phyloP scores from a whole-genome alignment of 1,140 invertebrate species.

The Arctopsyche grandis region DNA sequence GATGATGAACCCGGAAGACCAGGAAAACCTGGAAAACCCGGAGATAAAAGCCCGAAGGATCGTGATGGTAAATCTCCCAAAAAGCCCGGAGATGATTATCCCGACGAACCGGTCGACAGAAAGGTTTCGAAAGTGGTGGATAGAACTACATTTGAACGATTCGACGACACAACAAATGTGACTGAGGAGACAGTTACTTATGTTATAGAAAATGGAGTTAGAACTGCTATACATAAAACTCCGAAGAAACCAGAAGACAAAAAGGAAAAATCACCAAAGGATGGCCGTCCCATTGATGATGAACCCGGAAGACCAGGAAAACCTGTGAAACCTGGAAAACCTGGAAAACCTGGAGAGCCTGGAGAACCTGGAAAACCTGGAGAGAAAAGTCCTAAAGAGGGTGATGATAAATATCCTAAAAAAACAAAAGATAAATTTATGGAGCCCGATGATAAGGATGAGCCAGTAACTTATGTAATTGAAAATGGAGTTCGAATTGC shows the following conservation, averaged over 20 bases:
- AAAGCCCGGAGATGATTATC: not conserved
- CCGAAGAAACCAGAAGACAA: not conserved
- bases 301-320: not conserved
- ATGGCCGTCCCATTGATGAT: not conserved
- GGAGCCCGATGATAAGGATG: constrained; percentile 22
- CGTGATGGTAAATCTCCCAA: not conserved
- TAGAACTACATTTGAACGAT: constrained; percentile 47
- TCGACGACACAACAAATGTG: not conserved
- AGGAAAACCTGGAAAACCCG: not conserved
- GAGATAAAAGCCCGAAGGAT: not conserved
- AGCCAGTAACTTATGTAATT: constrained; percentile 37
- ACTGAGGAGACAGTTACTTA: constrained; percentile 28
- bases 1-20: not conserved
- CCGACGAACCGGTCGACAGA: not conserved
- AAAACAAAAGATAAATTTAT: constrained; percentile 25
- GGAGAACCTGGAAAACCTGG: constrained; percentile 16
- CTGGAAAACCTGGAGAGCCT: not conserved
- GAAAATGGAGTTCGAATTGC: constrained; percentile 49
- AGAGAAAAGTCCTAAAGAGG: not conserved
- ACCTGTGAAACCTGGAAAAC: not conserved
- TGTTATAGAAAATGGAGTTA: constrained; percentile 52
- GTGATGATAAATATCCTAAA: not conserved
- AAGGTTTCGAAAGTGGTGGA: not conserved
- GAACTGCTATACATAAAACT: constrained; percentile 25
- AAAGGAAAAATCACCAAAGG: constrained; percentile 15